These are phyloP conservation scores for Cyprinus carpio DNA, from an alignment of 2,113 vertebrate genomes.

Conservation along the genomic window DNA sequence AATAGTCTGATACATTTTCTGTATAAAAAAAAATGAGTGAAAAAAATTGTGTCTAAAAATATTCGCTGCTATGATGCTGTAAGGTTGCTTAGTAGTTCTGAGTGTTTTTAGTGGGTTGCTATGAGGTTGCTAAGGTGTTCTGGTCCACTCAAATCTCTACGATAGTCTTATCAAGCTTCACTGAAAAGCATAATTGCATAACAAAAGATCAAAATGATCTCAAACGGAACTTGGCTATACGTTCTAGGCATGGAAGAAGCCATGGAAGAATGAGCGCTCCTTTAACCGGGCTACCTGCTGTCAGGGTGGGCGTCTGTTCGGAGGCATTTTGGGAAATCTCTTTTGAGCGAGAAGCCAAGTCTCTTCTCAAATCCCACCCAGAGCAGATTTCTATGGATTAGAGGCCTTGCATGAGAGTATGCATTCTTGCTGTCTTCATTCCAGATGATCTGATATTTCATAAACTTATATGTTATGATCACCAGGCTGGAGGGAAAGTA, in stretches of 20 bases:
- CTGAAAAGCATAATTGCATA: neutral
- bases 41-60: neutral
- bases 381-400: conserved; percentile 54
- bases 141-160: neutral
- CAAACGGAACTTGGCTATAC: neutral
- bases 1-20: neutral
- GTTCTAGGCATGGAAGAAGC: conserved; percentile 5
- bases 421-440: conserved; percentile 13
- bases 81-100: neutral
- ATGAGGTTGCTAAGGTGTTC: neutral
- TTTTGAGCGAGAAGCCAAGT: conserved; percentile 15
- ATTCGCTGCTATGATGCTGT: neutral
- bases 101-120: too few relatives aligned
- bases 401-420: conserved; percentile 23
- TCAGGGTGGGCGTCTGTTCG: conserved; percentile 35
- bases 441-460: conserved; percentile 38
- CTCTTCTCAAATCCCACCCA: conserved; percentile 37
- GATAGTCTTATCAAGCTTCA: neutral
- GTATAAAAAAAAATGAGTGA: neutral
- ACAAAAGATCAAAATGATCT: neutral
- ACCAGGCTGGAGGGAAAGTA: conserved; percentile 5
- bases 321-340: conserved; percentile 32
- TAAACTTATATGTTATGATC: neutral
- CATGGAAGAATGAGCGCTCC: neutral
- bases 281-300: conserved; percentile 14